Percentiles rank a stretch among this genome's conserved stretches.
Evolutionary conservation across 2,113 vertebrate species (phyloP).

Genomic region (Leuciscus idus): DNA sequence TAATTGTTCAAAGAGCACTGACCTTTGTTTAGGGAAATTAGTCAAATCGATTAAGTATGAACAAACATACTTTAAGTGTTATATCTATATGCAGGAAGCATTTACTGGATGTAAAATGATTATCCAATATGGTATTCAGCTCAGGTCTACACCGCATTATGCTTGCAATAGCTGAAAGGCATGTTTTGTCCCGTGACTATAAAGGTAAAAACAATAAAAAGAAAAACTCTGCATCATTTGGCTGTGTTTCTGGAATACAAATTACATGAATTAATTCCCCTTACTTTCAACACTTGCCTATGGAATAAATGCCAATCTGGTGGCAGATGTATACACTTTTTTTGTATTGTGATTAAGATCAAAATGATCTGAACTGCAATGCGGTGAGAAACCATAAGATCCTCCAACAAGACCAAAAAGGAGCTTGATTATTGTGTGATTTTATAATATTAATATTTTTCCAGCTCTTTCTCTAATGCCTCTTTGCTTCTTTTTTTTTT

Average conservation of each 20-base stretch:
- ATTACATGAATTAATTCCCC: constrained; percentile 52
- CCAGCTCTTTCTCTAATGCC: constrained; percentile 46
- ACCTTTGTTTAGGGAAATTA: not conserved
- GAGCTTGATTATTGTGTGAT: too few relatives aligned
- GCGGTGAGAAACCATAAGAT: constrained; percentile 17
- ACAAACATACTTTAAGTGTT: not conserved
- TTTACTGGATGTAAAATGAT: constrained; percentile 29
- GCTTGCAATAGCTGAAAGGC: constrained; percentile 35
- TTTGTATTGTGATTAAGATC: constrained; percentile 29
- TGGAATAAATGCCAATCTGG: constrained; percentile 51
- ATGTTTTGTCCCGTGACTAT: constrained; percentile 20
- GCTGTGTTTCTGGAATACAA: constrained; percentile 51
- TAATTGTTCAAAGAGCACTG: not conserved
- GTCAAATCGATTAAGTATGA: not conserved
- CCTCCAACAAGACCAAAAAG: not conserved
- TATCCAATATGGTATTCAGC: constrained; percentile 42
- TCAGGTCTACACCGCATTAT: constrained; percentile 45
- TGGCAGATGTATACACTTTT: constrained; percentile 38
- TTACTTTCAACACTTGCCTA: constrained; percentile 41
- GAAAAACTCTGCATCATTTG: constrained; percentile 48
- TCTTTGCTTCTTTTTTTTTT: not conserved
- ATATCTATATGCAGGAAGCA: constrained; percentile 5
- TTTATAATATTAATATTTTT: not conserved
- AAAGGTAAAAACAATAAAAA: constrained; percentile 42
- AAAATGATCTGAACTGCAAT: constrained; percentile 43